Conservation (phyloP, 2,888 invertebrate species). For the Arenicola marina region DNA sequence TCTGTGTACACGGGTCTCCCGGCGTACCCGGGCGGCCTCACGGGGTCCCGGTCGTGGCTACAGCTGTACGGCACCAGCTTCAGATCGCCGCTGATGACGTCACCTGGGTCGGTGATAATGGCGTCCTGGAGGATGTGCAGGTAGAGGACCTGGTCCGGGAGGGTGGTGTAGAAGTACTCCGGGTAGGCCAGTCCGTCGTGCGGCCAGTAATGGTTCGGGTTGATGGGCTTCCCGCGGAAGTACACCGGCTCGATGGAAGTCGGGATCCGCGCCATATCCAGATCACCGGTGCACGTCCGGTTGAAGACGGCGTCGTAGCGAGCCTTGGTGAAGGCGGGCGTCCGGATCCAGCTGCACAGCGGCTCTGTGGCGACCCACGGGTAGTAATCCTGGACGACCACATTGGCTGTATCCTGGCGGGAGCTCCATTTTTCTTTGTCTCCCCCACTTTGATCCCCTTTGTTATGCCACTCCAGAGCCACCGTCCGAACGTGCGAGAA, state of each 20-base stretch:
- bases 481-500: slow-evolving; percentile 19
- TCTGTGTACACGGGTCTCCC: slow-evolving; percentile 25
- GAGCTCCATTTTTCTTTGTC: slow-evolving; percentile 17
- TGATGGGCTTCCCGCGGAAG: slow-evolving; percentile 33
- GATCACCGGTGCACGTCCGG: slow-evolving; percentile 18
- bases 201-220: slow-evolving; percentile 33
- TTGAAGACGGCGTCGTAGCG: slow-evolving; percentile 35
- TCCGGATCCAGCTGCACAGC: slow-evolving; percentile 29
- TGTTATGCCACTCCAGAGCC: slow-evolving; percentile 18
- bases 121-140: slow-evolving; percentile 30
- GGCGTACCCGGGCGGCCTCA: slow-evolving; percentile 17
- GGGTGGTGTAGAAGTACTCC: slow-evolving; percentile 17
- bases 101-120: slow-evolving; percentile 28
- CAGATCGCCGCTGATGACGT: slow-evolving; percentile 25
- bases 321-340: slow-evolving; percentile 30
- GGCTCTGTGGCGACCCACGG: slow-evolving; percentile 28
- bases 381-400: slow-evolving; percentile 25
- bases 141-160: slow-evolving; percentile 28
- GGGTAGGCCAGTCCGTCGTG: slow-evolving; percentile 29
- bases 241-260: slow-evolving; percentile 28
- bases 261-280: background rate
- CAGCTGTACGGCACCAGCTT: slow-evolving; percentile 34
- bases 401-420: slow-evolving; percentile 13
- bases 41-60: slow-evolving; percentile 26
- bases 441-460: background rate